These are phyloP conservation scores for Asteroscopus sphinx DNA, from an alignment of 2,888 invertebrate genomes.

Conservation along the genomic window DNA sequence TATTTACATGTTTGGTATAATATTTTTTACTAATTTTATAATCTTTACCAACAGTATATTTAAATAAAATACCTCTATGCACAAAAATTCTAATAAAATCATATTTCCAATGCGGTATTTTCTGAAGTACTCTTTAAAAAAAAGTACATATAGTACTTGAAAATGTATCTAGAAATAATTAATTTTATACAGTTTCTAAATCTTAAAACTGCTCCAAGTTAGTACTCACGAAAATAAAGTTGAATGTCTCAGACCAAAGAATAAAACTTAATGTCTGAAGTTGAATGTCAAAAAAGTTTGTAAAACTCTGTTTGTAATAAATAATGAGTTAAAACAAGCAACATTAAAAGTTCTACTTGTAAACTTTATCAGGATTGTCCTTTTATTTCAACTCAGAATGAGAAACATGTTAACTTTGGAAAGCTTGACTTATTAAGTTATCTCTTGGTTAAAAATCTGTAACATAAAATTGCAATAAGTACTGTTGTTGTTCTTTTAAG, in stretches of 20 bases:
- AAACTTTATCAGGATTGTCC: conserved; percentile 23
- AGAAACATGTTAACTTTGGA: conserved; percentile 3
- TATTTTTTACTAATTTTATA: conserved; percentile 42
- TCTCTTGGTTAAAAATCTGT: too few species aligned
- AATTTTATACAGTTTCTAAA: conserved; percentile 21
- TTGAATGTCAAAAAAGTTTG: not conserved
- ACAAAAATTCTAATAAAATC: conserved; percentile 37
- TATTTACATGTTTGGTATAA: conserved; percentile 15
- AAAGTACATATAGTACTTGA: conserved; percentile 26
- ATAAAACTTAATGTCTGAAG: too few species aligned
- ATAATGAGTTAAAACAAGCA: conserved; percentile 11
- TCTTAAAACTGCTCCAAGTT: conserved; percentile 11
- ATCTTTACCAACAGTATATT: conserved; percentile 20
- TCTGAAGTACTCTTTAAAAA: conserved; percentile 38
- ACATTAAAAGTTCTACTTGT: conserved; percentile 24
- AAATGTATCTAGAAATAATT: conserved; percentile 20
- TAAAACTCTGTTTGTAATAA: conserved; percentile 17
- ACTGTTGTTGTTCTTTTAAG: too few species aligned
- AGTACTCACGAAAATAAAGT: conserved; percentile 10
- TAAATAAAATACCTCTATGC: conserved; percentile 41
- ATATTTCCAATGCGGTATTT: conserved; percentile 43
- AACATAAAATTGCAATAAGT: too few species aligned
- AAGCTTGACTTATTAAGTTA: conserved; percentile 7
- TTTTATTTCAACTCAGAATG: conserved; percentile 47
- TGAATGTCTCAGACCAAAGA: too few species aligned